Evolutionary conservation across 2,888 invertebrate genomes (phyloP).

Genomic region (Drosophila acutilabella): DNA sequence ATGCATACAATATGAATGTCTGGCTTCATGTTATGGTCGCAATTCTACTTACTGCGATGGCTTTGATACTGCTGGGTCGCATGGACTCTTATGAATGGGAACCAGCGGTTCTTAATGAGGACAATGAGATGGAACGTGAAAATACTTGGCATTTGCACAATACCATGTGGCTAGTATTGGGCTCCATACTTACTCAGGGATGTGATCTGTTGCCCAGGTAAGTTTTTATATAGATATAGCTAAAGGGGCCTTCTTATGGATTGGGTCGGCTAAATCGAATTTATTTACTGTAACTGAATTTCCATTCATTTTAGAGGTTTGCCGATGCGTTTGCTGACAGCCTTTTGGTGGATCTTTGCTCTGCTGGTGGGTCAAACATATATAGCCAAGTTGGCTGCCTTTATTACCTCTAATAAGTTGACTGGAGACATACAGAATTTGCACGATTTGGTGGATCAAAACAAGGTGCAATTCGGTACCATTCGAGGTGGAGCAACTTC

Average conservation of each 20-base stretch:
- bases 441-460: slow-evolving; percentile 96
- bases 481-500: slow-evolving; percentile 94
- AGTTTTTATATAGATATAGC: background rate
- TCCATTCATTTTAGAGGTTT: slow-evolving; percentile 87
- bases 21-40: slow-evolving; percentile 96
- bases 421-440: slow-evolving; percentile 95
- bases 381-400: slow-evolving; percentile 97
- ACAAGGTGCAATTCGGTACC: slow-evolving; percentile 97
- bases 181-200: slow-evolving; percentile 96
- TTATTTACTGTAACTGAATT: no score
- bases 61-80: slow-evolving; percentile 91
- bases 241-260: no score
- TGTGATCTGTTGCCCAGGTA: slow-evolving; percentile 95
- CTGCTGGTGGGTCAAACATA: slow-evolving; percentile 93
- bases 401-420: slow-evolving; percentile 95
- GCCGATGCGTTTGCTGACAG: slow-evolving; percentile 91
- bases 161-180: slow-evolving; percentile 96
- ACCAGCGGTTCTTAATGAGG: slow-evolving; percentile 94
- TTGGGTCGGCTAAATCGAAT: no score
- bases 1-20: slow-evolving; percentile 93
- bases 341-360: slow-evolving; percentile 93
- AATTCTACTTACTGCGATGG: slow-evolving; percentile 91
- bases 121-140: slow-evolving; percentile 92
- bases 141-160: slow-evolving; percentile 95
- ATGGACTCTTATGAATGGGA: slow-evolving; percentile 90